A percentile compares a stretch with the other conserved stretches of the same genome.
Evolutionary conservation across 2,797 vertebrate species (phyloP).

Genomic region (Gymnoscopelus braueri): DNA sequence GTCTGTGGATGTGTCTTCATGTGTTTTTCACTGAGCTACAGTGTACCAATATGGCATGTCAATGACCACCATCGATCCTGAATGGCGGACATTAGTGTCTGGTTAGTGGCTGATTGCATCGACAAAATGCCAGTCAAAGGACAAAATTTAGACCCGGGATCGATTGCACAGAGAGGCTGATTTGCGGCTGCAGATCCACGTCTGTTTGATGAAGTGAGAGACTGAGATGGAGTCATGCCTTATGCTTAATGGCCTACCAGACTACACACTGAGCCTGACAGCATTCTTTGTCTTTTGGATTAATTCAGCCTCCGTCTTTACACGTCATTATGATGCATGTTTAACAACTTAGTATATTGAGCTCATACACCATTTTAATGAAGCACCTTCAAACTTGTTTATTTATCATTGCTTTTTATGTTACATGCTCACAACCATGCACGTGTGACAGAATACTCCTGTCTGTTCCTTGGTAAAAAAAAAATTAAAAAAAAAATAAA

Average conservation of each 20-base stretch:
- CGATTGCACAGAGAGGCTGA: slow-evolving; percentile 49
- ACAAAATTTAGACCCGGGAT: slow-evolving; percentile 45
- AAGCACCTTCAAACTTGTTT: no score
- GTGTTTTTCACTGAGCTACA: slow-evolving; percentile 38
- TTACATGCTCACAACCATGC: no score
- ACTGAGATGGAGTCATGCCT: slow-evolving; percentile 30
- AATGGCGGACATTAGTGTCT: slow-evolving; percentile 45
- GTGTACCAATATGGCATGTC: slow-evolving; percentile 46
- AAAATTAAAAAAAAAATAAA: no score
- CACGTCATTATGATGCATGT: neutral
- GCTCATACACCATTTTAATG: no score
- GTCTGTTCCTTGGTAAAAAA: no score
- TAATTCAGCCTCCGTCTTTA: slow-evolving; percentile 1
- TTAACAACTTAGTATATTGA: no score
- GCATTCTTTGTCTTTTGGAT: slow-evolving; percentile 30
- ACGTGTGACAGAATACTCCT: no score
- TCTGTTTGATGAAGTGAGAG: slow-evolving; percentile 50
- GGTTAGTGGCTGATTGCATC: slow-evolving; percentile 48
- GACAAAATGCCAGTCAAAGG: slow-evolving; percentile 56
- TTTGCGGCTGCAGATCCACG: slow-evolving; percentile 43
- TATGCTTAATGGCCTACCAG: slow-evolving; percentile 27
- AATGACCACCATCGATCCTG: slow-evolving; percentile 51
- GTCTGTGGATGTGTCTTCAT: slow-evolving; percentile 35
- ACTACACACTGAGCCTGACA: slow-evolving; percentile 25
- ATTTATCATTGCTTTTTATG: no score